A percentile compares a stretch with the other conserved stretches of the same genome.
Evolutionary conservation across 1,140 invertebrate genomes (phyloP).

Genomic region (Drosophila fuyamai): DNA sequence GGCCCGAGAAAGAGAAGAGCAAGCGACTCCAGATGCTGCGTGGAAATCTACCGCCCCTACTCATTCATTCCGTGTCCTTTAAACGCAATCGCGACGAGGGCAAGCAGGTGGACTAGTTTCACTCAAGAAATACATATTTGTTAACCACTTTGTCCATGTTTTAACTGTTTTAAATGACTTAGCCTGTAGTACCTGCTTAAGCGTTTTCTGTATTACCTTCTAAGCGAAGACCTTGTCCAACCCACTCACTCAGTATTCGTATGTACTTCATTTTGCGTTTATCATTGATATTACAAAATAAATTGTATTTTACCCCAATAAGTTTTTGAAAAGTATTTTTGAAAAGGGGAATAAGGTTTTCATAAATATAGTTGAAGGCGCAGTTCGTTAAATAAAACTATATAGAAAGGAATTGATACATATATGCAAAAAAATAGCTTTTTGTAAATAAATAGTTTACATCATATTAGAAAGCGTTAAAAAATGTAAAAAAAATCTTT

Average conservation of each 20-base stretch:
- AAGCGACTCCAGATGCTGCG: conserved; percentile 80
- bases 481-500: neutral
- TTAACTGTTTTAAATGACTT: conserved; percentile 23
- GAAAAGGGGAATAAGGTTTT: too few relatives aligned
- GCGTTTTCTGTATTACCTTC: conserved; percentile 13
- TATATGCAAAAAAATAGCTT: too few relatives aligned
- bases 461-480: too few relatives aligned
- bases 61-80: conserved; percentile 82
- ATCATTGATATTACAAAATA: conserved; percentile 34
- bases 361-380: too few relatives aligned
- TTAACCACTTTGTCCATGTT: conserved; percentile 1
- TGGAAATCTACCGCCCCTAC: conserved; percentile 75
- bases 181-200: conserved; percentile 9
- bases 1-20: conserved; percentile 74
- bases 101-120: conserved; percentile 70
- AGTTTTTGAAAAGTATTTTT: neutral
- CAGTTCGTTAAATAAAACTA: too few relatives aligned
- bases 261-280: conserved; percentile 32
- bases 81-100: conserved; percentile 77
- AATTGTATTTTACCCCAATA: conserved; percentile 12
- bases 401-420: too few relatives aligned
- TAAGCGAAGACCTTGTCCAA: conserved; percentile 12
- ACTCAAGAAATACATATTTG: neutral
- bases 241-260: conserved; percentile 35
- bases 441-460: too few relatives aligned